Evolutionary conservation across 2,797 vertebrate species (phyloP), one percentile per base, ranked within the genome.

Genomic region (Sebastes matsubarae): DNA sequence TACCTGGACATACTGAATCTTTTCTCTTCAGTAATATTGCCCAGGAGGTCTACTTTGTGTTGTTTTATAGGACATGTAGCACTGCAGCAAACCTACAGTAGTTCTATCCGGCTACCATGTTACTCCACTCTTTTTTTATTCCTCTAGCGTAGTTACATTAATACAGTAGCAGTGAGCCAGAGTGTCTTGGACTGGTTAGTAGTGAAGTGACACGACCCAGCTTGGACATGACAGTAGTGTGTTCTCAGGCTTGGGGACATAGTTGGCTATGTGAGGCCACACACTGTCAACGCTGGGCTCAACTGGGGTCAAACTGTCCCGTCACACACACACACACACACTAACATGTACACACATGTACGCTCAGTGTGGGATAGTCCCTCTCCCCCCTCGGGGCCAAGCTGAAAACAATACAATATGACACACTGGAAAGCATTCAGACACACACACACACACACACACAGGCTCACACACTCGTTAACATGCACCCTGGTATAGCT

Each of bases 391-490:
- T 42, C 18, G 20, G 78, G 88, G 72, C 22, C 50, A 10, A 34
- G 69, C 60, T 91, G 84, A 88, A 82, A 87, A 89, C 73, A 87
- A 92, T 75, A 77, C 69, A 89, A 83, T 20, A 77, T 88, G 88
- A 91, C 87, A 89, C 71, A 55, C 36, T 11, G 64, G 46, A 76
- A 90, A 85, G 86, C 66, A 65, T 78, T 61, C 46, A 59, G 50
- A 87, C 12, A 76, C 54, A 42, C 58, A 71, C 64, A 63, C 27
- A 68, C 79, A 68, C 72, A 68, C 79, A 68, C 36, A 38, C 34
- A 36, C 11, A 0, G 24, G 59, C 30, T 69, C 25, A 70, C 61
- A 69, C 79, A 68, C 72, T 68, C 16, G 46, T 75, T 58, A 76
- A 65, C 30, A 54, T 55, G 42, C 63, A 63, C 18, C 1, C 64